A percentile compares a stretch with the other conserved stretches of the same genome.
Conservation (phyloP, 2,797 vertebrate species). For the Paramormyrops hopkinsi region DNA sequence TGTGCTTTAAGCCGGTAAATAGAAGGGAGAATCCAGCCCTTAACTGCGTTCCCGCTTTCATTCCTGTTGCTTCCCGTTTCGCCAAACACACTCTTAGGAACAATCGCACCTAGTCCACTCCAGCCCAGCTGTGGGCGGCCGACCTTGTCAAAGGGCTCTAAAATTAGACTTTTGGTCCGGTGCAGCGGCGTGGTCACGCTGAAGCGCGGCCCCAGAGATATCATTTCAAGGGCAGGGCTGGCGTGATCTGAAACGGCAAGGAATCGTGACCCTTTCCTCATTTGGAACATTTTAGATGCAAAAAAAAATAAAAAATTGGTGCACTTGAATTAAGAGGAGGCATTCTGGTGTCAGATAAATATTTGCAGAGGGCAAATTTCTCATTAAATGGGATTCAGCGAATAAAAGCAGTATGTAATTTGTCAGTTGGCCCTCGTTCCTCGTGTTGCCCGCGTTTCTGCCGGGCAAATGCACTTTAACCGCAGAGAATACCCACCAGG, state of each 20-base stretch:
- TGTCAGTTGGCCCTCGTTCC: background rate
- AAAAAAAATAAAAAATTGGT: background rate
- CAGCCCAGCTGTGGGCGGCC: background rate
- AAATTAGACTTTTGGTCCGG: background rate
- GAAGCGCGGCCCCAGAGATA: background rate
- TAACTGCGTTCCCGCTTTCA: background rate
- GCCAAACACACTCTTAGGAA: background rate
- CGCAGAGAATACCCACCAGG: background rate
- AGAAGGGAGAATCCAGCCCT: background rate
- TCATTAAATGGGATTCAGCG: slow-evolving; percentile 11
- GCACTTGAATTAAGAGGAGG: slow-evolving; percentile 2
- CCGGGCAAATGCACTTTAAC: slow-evolving; percentile 6
- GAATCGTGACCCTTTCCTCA: background rate
- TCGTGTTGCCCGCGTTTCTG: background rate
- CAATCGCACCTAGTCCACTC: background rate
- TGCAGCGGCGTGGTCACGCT: background rate
- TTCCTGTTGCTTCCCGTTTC: background rate
- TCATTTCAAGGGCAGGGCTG: background rate
- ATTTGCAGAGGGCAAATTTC: slow-evolving; percentile 17
- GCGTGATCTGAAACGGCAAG: background rate
- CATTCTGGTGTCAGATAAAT: slow-evolving; percentile 12
- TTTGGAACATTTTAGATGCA: background rate
- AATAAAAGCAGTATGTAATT: slow-evolving; percentile 12
- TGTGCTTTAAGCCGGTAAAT: background rate
- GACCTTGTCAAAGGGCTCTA: background rate